Base-by-base conservation (phyloP, 2,888 invertebrate genomes). In the Drosophila infuscata region DNA sequence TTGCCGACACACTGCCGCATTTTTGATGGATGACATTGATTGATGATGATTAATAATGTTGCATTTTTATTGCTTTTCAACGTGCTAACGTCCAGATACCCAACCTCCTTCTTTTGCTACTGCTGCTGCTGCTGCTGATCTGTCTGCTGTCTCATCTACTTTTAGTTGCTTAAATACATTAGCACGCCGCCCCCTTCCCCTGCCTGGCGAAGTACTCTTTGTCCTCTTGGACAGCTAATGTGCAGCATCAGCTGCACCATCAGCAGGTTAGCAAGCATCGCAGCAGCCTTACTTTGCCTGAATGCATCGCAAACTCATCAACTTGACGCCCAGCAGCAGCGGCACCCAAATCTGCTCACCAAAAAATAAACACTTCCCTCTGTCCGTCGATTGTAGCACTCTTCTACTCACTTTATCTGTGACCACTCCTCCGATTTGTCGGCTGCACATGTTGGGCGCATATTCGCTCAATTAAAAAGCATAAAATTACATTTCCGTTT, bases 21-120 rank as follows among this genome's bases (percentile, higher is more conserved):
- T 90, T 83, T 90, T 88, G 87, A 88, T 88, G 88, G 82, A 90
- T 91, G 93, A 93, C 93, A 92, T 91, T 92, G 92, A 92, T 92
- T 93, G 92, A 92, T 92, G 92, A 93, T 93, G 92, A 93, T 92
- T 92, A 92, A 93, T 92, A 92, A 92, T 92, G 91, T 90, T 92
- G 92, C 91, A 92, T 89, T 92, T 92, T 91, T 91, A 91, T 92
- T 92, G 92, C 91, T 91, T 88, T 90, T 83, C 83, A 89, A 83
- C 88, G 69, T 46, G 59, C 53, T 56, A 58, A 35, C 54, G 67
- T 57, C 61, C 67, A 70, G 49, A 11, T 2, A 7, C 12, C n/a
- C 15, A 5, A 15, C 35, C 15, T n/a, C 15, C 33, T 12, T 15
- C 20, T 33, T 17, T n/a, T n/a, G 17, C 32, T 29, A 2, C 56